Evolutionary conservation across 2,888 invertebrate species (phyloP).

Genomic region (Rhagonycha fulva): DNA sequence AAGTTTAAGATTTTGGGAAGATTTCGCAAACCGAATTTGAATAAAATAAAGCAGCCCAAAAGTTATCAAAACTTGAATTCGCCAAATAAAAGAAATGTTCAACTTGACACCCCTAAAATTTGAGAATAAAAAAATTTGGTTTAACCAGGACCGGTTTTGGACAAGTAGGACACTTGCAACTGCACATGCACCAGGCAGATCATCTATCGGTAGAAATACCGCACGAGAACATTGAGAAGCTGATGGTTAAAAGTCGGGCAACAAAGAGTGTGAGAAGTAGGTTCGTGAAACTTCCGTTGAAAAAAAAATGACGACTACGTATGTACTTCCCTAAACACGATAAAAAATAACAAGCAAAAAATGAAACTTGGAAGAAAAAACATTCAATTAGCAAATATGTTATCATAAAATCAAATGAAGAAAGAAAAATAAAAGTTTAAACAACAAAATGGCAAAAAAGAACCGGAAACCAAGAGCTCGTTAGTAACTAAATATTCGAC

Average conservation of each 20-base stretch:
- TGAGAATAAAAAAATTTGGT: background rate
- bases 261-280: background rate
- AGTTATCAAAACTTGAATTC: no score
- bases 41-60: no score
- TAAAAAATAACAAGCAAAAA: background rate
- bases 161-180: background rate
- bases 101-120: no score
- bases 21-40: no score
- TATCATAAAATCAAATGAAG: background rate
- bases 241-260: background rate
- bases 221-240: background rate
- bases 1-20: no score
- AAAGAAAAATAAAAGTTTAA: background rate
- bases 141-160: background rate
- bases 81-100: no score
- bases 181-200: background rate
- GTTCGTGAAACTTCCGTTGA: background rate
- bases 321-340: background rate
- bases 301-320: background rate
- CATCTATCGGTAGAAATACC: background rate
- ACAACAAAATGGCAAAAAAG: slow-evolving; percentile 8
- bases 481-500: slow-evolving; percentile 35
- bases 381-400: background rate
- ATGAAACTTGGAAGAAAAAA: background rate
- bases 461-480: slow-evolving; percentile 35